Conservation (phyloP, 2,113 vertebrate genomes). For the Erythrolamprus reginae region DNA sequence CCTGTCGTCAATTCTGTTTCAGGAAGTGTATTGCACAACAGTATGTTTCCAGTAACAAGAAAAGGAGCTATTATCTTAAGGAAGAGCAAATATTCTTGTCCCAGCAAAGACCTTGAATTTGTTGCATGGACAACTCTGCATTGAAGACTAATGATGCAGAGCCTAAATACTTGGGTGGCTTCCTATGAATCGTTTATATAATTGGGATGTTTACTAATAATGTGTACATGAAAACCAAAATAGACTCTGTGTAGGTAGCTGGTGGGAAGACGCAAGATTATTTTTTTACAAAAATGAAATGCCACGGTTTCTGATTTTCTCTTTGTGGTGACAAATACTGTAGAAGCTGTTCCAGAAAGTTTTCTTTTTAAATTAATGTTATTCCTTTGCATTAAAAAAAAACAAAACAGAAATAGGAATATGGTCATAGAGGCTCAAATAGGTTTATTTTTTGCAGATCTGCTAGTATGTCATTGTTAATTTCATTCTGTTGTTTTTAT, state of each 20-base stretch:
- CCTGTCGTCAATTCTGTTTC: background rate
- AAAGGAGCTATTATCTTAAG: background rate
- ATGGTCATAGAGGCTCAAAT: background rate
- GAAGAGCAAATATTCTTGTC: background rate
- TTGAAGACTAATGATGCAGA: background rate
- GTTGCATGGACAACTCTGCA: background rate
- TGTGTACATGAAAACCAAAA: background rate
- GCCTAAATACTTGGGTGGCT: background rate
- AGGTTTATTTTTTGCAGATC: background rate
- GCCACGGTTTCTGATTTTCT: background rate
- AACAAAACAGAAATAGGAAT: background rate
- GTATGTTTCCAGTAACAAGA: background rate
- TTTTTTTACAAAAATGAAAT: background rate
- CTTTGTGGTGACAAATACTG: background rate
- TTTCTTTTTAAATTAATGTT: constrained; percentile 1
- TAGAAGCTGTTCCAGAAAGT: background rate
- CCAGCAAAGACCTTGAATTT: constrained; percentile 10
- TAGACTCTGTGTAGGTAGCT: background rate
- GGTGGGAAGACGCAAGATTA: background rate
- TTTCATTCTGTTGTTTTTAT: background rate
- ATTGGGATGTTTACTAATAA: background rate
- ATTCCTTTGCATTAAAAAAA: constrained; percentile 4
- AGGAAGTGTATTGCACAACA: background rate
- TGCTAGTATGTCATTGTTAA: background rate
- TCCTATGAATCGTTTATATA: background rate